Evolutionary conservation across 2,113 vertebrate genomes (phyloP), one percentile per base, ranked within the genome.

Genomic region (Fregetta grallaria): DNA sequence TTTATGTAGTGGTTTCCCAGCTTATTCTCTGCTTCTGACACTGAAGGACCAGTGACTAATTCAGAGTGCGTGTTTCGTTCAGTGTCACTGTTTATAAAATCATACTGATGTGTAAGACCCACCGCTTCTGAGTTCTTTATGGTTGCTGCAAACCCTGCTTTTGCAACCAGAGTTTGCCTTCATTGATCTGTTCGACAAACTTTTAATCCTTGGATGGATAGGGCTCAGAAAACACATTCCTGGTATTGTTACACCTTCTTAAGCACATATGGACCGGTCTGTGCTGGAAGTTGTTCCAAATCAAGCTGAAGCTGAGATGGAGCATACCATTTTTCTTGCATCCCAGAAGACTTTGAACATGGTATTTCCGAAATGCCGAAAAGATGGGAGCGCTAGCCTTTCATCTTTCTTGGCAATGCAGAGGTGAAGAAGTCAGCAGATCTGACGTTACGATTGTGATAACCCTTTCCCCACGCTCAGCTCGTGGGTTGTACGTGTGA

Each of bases 401-500:
- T 81, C 55, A 15, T 20, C 36, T 84, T 30, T 27, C 14, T 63
- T 68, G 49, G 34, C 52, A 66, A 22, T 26, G 56, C 21, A 56
- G 17, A 49, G 22, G 63, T 80, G n/a, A 66, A 34, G 13, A 26
- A 47, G 61, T 74, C 34, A 50, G 21, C 42, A n/a, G 17, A 13
- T 73, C 25, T 50, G 72, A 45, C 8, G 1, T 44, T 58, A 8
- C 18, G 74, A 18, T 55, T 25, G 49, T 25, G 49, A 16, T 22
- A 55, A 2, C 22, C 22, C 25, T 55, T 63, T 71, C 7, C 22
- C 21, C 4, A 1, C 47, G 74, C 58, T 75, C 66, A 45, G 56
- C 36, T 25, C 10, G 0, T 13, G 65, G 78, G 19, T 10, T 9
- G 0, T 4, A 10, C 30, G 9, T 44, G 20, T 52, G 42, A 47